A percentile compares a stretch with the other conserved stretches of the same genome.
These are phyloP conservation scores for Caenorhabditis japonica DNA, from an alignment of 2,888 invertebrate genomes.

Conservation along the genomic window DNA sequence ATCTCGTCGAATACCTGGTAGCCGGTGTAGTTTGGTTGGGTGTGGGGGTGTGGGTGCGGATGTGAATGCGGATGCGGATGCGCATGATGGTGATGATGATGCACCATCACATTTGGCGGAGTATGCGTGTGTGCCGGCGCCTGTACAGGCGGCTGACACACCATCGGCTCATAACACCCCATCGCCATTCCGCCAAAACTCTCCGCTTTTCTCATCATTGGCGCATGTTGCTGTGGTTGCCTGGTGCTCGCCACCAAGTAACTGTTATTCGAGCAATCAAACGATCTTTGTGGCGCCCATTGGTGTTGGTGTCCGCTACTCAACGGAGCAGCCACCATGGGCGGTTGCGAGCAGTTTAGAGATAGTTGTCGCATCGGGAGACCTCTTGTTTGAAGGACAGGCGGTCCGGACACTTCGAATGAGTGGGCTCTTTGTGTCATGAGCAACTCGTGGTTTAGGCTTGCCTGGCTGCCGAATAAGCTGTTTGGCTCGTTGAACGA, in stretches of 20 bases:
- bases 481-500: constrained; percentile 25
- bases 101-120: constrained; percentile 32
- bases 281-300: constrained; percentile 46
- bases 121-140: no score
- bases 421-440: constrained; percentile 42
- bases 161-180: constrained; percentile 20
- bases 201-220: constrained; percentile 53
- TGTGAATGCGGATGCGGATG: no score
- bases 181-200: constrained; percentile 59
- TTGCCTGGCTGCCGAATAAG: constrained; percentile 39
- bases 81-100: constrained; percentile 29
- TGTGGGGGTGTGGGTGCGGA: constrained; percentile 15
- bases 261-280: constrained; percentile 33
- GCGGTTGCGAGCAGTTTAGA: constrained; percentile 41
- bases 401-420: constrained; percentile 27
- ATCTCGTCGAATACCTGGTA: constrained; percentile 38
- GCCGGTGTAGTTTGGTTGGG: constrained; percentile 17
- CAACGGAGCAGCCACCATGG: constrained; percentile 14
- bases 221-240: not conserved
- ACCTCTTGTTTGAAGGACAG: constrained; percentile 9
- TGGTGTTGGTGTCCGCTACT: constrained; percentile 12
- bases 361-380: constrained; percentile 39
- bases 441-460: constrained; percentile 32
- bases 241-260: constrained; percentile 26
- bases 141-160: constrained; percentile 44